phyloP scores from a whole-genome alignment of 2,113 vertebrate genomes.

The Entomyzon cyanotis region DNA sequence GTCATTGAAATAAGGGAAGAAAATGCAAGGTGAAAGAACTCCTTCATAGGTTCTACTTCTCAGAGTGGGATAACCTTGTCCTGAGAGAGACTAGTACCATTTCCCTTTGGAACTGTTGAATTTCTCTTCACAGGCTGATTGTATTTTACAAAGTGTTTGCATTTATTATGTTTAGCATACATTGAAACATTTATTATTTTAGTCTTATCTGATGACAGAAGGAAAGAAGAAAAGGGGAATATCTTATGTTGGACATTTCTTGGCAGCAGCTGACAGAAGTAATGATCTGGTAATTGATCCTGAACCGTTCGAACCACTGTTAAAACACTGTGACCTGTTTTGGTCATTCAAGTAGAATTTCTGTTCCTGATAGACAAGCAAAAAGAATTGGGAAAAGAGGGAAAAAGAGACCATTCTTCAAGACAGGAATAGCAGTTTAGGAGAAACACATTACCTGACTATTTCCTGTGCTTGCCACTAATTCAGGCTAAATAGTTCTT shows the following conservation, averaged over 20 bases:
- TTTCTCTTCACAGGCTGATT: background rate
- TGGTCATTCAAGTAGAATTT: background rate
- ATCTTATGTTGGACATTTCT: background rate
- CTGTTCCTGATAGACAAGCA: background rate
- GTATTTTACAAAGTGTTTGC: background rate
- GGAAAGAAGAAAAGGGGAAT: background rate
- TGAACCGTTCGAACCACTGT: background rate
- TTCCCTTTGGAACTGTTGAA: background rate
- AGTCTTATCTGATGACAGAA: background rate
- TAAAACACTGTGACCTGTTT: background rate
- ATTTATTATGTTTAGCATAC: background rate
- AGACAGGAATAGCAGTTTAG: background rate
- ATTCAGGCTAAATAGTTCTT: slow-evolving; percentile 40
- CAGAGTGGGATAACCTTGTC: background rate
- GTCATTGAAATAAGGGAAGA: background rate
- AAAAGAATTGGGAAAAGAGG: background rate
- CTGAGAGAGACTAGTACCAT: background rate
- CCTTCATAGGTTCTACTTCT: background rate
- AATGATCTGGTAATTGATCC: background rate
- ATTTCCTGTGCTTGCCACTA: background rate
- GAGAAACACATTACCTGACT: background rate
- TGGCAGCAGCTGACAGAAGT: background rate
- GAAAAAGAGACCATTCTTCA: background rate
- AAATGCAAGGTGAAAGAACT: background rate
- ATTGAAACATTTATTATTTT: background rate